Percentiles rank a stretch among this genome's conserved stretches.
Conservation (phyloP, 2,113 vertebrate species). For the Hydrolagus affinis region DNA sequence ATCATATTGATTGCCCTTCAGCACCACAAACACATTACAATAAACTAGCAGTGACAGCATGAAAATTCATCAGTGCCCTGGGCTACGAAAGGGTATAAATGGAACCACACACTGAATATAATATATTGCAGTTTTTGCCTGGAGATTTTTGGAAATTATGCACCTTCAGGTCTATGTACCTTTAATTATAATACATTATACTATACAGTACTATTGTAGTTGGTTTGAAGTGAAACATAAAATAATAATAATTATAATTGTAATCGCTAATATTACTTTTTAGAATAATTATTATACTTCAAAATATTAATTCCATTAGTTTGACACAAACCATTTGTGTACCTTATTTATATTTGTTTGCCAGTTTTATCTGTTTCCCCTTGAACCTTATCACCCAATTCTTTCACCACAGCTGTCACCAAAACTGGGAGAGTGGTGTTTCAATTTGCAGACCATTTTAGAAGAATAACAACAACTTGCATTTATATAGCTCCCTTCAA, state of each 20-base stretch:
- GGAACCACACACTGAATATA: slow-evolving; percentile 7
- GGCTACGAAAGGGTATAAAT: slow-evolving; percentile 9
- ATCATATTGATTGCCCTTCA: slow-evolving; percentile 29
- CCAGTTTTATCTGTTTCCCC: no score
- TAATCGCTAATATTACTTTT: no score
- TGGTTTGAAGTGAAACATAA: not conserved
- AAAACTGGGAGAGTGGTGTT: no score
- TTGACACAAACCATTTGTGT: not conserved
- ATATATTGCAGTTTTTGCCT: not conserved
- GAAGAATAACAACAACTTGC: no score
- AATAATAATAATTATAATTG: not conserved
- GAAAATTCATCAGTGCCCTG: not conserved
- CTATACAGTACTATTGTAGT: not conserved
- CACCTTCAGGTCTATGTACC: slow-evolving; percentile 19
- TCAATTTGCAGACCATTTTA: no score
- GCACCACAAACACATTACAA: slow-evolving; percentile 16
- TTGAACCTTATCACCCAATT: no score
- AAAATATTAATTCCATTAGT: not conserved
- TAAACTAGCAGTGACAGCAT: slow-evolving; percentile 19
- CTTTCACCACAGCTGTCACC: no score
- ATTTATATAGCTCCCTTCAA: no score
- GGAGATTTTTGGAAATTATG: not conserved
- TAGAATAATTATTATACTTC: no score
- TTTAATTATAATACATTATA: not conserved
- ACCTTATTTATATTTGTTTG: not conserved